phyloP scores from a whole-genome alignment of 2,888 invertebrate species.

The Deladenus siricidicola region DNA sequence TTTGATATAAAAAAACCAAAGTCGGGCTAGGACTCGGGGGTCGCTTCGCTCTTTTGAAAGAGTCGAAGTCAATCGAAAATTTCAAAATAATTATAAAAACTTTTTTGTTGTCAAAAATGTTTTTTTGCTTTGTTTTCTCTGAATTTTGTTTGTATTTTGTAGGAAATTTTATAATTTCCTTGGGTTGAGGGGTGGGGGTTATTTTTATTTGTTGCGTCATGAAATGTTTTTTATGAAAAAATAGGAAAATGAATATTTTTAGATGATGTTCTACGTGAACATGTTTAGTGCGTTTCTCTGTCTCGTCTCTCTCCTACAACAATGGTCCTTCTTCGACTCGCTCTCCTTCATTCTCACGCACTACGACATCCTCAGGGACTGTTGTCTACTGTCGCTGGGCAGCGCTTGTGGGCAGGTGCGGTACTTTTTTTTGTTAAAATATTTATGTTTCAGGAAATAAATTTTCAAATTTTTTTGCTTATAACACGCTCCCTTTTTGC shows the following conservation, averaged over 20 bases:
- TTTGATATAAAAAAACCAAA: too few relatives aligned
- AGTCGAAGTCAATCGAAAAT: too few relatives aligned
- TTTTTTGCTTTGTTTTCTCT: too few relatives aligned
- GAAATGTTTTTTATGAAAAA: background rate
- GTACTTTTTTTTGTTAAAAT: conserved; percentile 12
- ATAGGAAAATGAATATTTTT: conserved; percentile 59
- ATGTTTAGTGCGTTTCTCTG: conserved; percentile 84
- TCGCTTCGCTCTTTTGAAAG: too few relatives aligned
- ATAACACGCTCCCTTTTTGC: too few relatives aligned
- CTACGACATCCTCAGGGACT: conserved; percentile 36
- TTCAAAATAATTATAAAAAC: too few relatives aligned
- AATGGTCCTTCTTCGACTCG: conserved; percentile 66
- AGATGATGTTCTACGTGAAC: conserved; percentile 95
- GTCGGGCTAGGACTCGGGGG: too few relatives aligned
- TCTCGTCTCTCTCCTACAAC: conserved; percentile 73
- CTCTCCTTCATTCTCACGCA: conserved; percentile 40
- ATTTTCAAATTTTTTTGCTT: background rate
- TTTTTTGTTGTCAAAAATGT: too few relatives aligned
- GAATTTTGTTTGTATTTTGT: too few relatives aligned
- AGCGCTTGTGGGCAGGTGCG: conserved; percentile 33
- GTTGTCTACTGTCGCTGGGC: conserved; percentile 41
- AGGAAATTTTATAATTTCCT: too few relatives aligned
- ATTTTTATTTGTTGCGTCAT: background rate
- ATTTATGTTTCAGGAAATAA: background rate
- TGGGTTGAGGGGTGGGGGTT: too few relatives aligned